phyloP scores from a whole-genome alignment of 2,797 vertebrate species.

The Gobio occitaniae region DNA sequence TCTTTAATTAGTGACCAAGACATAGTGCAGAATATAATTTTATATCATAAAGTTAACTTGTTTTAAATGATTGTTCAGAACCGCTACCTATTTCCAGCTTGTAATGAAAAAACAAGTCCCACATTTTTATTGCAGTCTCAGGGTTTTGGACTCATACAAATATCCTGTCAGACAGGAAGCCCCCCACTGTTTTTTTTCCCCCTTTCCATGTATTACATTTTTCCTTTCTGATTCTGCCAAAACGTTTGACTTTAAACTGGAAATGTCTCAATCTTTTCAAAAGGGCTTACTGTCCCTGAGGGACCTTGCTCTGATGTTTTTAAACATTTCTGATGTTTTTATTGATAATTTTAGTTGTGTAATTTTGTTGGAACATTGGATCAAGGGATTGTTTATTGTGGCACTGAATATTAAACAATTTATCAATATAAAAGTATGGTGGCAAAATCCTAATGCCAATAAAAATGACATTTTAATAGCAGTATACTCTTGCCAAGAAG shows the following conservation, averaged over 20 bases:
- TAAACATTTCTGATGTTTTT: constrained; percentile 3
- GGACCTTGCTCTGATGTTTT: constrained; percentile 1
- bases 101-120: background rate
- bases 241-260: constrained; percentile 6
- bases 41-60: background rate
- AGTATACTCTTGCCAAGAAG: background rate
- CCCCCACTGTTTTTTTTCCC: background rate
- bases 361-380: background rate
- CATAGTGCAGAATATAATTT: background rate
- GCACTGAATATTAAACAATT: background rate
- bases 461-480: background rate
- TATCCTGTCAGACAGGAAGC: constrained; percentile 21
- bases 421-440: background rate
- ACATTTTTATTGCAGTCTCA: background rate
- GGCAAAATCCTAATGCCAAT: background rate
- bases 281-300: background rate
- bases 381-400: background rate
- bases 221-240: background rate
- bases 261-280: background rate
- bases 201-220: background rate
- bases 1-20: background rate
- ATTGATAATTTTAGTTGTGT: background rate
- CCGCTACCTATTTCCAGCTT: background rate
- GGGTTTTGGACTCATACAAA: background rate
- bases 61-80: background rate